Conservation (phyloP, 2,888 invertebrate species). For the Athalia rosae region DNA sequence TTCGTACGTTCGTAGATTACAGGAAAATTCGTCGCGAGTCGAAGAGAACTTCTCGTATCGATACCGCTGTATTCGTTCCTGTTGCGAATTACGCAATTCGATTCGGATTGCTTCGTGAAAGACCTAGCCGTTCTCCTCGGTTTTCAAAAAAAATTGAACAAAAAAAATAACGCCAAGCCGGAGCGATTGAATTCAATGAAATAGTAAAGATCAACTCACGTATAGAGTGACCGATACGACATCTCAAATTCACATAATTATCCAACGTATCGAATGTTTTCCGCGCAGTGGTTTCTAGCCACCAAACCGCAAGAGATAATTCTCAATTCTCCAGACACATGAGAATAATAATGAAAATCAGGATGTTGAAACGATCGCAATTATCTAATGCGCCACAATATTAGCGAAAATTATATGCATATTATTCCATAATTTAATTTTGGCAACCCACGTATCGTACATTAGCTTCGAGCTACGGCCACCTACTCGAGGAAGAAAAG, state of each 20-base stretch:
- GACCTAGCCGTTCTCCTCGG: conserved; percentile 11
- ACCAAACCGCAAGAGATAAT: not conserved
- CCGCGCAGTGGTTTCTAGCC: conserved; percentile 9
- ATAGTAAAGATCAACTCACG: not conserved
- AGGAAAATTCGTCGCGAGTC: conserved; percentile 2
- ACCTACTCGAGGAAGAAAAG: conserved; percentile 69
- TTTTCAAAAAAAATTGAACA: not conserved
- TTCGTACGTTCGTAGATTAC: not conserved
- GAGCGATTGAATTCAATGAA: conserved; percentile 8
- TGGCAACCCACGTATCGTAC: too few relatives aligned
- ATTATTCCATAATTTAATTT: too few relatives aligned
- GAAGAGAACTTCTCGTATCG: conserved; percentile 8
- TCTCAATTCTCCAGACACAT: not conserved
- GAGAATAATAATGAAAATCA: too few relatives aligned
- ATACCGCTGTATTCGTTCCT: conserved; percentile 1
- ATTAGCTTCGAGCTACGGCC: conserved; percentile 63
- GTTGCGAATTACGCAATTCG: conserved; percentile 19
- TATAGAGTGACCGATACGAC: conserved; percentile 13
- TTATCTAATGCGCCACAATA: too few relatives aligned
- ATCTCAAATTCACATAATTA: conserved; percentile 30
- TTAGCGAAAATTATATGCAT: too few relatives aligned
- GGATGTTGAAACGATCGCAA: too few relatives aligned
- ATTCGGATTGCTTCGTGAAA: conserved; percentile 10
- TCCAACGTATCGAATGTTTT: conserved; percentile 1
- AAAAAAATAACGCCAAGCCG: not conserved